Base-by-base conservation (phyloP, 2,797 vertebrate species). In the Rhodeus uyekii region DNA sequence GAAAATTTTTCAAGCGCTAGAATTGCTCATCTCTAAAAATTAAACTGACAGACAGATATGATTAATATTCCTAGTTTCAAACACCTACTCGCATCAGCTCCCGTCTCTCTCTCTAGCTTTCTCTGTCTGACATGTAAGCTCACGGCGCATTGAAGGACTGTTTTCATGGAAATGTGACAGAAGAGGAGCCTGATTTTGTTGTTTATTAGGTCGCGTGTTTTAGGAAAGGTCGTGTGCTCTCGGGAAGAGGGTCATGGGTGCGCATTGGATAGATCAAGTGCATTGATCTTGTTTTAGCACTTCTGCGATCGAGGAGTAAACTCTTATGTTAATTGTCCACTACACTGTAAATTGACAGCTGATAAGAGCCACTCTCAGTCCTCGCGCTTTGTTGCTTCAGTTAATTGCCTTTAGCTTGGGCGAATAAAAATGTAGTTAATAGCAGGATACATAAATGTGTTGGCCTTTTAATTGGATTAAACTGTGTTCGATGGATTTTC, bases 11-110 rank as follows among this genome's bases (percentile, higher is more conserved):
- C 91, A 91, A 92, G 91, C 89, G 90, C 92, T 90, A 92, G 90
- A 92, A 87, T 89, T 92, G 92, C 92, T 93, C 92, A 93, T 94
- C 93, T 92, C 92, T 92, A 91, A 92, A 93, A 94, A 94, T 94
- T 92, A 93, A 93, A 93, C 90, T 93, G 93, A 92, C 92, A 94
- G 91, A 91, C 90, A 91, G 88, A 89, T 89, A 91, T 91, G 89
- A 92, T 93, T 91, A 92, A 91, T 92, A 93, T 94, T 91, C 92
- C 84, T 60, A 36, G 81, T 82, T 83, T 82, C 83, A 77, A 82
- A 81, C 81, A 68, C 58, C 44, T 55, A 50, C 72, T 65, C 18
- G 12, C 72, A 46, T 46, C 68, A 64, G 13, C 14, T 63, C 80
- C 69, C 73, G 75, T 68, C 76, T 83, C 50, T 65, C 78, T 68